phyloP scores from a whole-genome alignment of 2,113 vertebrate genomes.

The Neoarius graeffei region DNA sequence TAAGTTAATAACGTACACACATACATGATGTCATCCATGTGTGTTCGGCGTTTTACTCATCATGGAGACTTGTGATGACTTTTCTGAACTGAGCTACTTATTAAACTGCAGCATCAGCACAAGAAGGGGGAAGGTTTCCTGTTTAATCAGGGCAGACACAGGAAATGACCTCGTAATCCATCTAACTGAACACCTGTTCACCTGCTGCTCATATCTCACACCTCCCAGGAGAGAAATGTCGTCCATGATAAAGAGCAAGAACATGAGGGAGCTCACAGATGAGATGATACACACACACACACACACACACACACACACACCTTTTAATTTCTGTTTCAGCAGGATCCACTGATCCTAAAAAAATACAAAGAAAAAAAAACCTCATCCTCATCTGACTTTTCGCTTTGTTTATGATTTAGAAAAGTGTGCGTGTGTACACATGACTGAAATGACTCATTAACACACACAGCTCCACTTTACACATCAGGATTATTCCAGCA shows the following conservation, averaged over 20 bases:
- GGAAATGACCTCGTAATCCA: constrained; percentile 54
- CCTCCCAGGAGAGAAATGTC: not conserved
- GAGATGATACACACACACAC: not conserved
- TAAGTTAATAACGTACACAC: too few species aligned
- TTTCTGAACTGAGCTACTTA: constrained; percentile 51
- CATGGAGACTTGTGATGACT: not conserved
- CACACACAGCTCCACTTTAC: not conserved
- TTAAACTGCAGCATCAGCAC: constrained; percentile 52
- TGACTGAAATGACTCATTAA: not conserved
- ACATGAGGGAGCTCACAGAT: not conserved
- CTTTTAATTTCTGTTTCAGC: not conserved
- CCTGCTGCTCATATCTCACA: constrained; percentile 3
- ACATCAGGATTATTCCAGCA: not conserved
- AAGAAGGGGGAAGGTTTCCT: constrained; percentile 49
- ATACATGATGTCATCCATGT: not conserved
- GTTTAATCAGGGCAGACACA: constrained; percentile 58
- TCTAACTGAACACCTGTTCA: constrained; percentile 56
- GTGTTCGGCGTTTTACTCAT: not conserved
- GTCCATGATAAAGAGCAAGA: constrained; percentile 1
- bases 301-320: constrained; percentile 5
- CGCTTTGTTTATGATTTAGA: not conserved
- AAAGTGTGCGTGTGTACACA: not conserved
- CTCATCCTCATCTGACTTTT: not conserved
- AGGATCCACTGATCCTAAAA: not conserved
- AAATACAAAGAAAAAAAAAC: not conserved